Evolutionary conservation across 2,113 vertebrate species (phyloP), one percentile per base, ranked within the genome.

Genomic region (Leucoraja erinaceus): DNA sequence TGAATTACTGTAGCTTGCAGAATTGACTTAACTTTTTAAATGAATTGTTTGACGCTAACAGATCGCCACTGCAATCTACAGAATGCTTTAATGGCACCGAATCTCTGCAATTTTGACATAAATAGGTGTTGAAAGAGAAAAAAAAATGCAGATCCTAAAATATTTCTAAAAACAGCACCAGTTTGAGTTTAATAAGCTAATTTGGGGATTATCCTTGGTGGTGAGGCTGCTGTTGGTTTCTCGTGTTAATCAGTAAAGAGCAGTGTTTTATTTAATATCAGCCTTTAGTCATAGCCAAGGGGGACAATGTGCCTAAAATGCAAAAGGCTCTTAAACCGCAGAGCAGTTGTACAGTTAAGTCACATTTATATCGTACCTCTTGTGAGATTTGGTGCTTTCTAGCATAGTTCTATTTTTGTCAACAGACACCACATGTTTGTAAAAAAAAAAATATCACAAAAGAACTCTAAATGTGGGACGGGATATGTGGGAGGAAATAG

Each of bases 1-100:
- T 97, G 96, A 95, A 94, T 96, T 97, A 96, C 97, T 97, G 96
- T 98, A 98, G 97, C 97, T 99, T 99, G 98, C 98, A 98, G 97
- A 96, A 97, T 97, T 97, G 97, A 98, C 97, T 98, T 98, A 98
- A 98, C 97, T 97, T 98, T 97, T 97, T 97, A 86, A 86, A 16
- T 59, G 33, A 38, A 59, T 72, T 91, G 25, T 91, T 12, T 74
- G 22, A 28, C 47, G 20, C 90, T 95, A 95, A 94, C 94, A 95
- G 93, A 94, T 97, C 95, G 6, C 59, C 5, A 14, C n/a, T 97
- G 96, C 97, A 95, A 93, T 94, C 97, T 96, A 96, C 96, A 95
- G 96, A 68, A 95, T 94, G 94, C 96, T 96, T 95, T 94, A 96
- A 96, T 94, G 96, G 94, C 94, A 94, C 96, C 96, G 95, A 95